Conservation (phyloP, 23 tunicate genomes). For the Trididemnum nubilum region DNA sequence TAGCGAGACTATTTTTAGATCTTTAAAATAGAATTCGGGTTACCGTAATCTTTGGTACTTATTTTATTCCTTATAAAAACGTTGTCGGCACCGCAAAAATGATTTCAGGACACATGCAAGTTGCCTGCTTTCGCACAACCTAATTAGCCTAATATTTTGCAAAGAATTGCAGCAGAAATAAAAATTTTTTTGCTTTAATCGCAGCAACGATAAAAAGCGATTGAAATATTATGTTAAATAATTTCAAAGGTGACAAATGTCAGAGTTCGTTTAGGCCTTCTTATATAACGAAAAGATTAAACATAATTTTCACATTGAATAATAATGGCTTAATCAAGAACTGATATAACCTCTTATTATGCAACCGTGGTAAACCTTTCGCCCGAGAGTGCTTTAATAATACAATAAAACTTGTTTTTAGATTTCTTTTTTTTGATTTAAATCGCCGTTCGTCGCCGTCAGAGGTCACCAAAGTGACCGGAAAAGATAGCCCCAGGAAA, state of each 20-base stretch:
- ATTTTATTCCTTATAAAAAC: no score
- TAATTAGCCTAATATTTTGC: neutral
- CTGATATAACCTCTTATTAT: conserved; percentile 8
- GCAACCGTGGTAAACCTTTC: neutral
- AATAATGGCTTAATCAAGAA: neutral
- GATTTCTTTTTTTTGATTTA: conserved; percentile 5
- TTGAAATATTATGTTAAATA: neutral
- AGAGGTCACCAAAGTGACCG: conserved; percentile 10
- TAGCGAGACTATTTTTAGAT: no score
- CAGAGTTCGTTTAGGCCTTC: neutral
- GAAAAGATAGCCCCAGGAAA: neutral
- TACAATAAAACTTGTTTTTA: conserved; percentile 9
- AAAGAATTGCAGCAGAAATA: neutral
- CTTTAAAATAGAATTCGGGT: no score
- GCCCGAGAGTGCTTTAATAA: neutral
- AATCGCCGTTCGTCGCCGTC: neutral
- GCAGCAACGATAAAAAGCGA: no score
- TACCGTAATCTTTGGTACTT: no score
- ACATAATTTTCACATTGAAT: neutral
- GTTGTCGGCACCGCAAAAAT: no score
- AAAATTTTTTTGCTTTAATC: neutral
- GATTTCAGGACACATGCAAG: no score
- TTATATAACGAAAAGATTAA: neutral
- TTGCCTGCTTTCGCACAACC: neutral
- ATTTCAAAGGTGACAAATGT: neutral